Conservation (phyloP, 2,113 vertebrate genomes). For the Callaeas wilsoni region DNA sequence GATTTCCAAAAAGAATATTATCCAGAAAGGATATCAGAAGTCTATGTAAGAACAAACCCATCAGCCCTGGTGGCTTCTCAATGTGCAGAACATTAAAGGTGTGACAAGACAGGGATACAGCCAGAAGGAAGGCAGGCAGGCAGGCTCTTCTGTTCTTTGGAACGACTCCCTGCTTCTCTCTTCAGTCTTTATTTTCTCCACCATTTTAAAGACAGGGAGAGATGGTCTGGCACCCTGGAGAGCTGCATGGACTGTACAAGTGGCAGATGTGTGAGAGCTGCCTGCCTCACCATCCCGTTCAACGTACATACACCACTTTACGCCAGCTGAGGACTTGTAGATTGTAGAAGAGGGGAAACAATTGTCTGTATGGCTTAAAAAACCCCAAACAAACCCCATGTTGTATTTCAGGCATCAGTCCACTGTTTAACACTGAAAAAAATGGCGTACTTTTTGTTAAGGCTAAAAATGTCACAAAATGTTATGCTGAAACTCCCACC, state of each 20-base stretch:
- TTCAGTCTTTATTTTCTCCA: background rate
- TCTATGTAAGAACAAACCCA: background rate
- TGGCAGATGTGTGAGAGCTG: background rate
- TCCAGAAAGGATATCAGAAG: background rate
- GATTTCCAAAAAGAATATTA: background rate
- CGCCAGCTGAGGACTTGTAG: background rate
- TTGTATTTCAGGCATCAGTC: background rate
- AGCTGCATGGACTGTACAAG: fast-evolving
- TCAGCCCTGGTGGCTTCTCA: background rate
- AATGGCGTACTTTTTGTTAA: background rate
- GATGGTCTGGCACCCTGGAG: background rate
- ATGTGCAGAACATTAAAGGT: background rate
- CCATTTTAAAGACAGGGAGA: background rate
- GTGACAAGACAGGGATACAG: background rate
- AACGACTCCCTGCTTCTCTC: background rate
- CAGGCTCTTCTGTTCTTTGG: background rate
- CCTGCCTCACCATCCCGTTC: background rate
- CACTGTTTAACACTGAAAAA: background rate
- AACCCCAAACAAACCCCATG: background rate
- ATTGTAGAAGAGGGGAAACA: background rate
- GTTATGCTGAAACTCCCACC: background rate
- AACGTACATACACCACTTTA: background rate
- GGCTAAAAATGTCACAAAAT: background rate
- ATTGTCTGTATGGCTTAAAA: background rate
- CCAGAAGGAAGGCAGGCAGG: background rate